These are phyloP conservation scores for Podarcis cretensis DNA, from an alignment of 2,113 vertebrate genomes.

Conservation along the genomic window DNA sequence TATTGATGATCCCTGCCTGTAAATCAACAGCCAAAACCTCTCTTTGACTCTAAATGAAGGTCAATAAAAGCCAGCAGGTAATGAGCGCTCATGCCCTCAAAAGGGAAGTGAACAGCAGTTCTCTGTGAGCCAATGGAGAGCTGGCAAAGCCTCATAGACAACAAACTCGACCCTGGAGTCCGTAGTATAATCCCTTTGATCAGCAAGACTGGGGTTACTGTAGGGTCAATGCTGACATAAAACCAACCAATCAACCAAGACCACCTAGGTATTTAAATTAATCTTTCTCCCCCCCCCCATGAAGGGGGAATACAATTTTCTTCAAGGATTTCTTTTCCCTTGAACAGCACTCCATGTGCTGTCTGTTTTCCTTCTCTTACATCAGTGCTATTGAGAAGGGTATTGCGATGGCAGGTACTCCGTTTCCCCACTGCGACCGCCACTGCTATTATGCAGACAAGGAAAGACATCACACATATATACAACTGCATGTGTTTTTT, in stretches of 20 bases:
- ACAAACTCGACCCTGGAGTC: constrained; percentile 47
- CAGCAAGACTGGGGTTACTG: constrained; percentile 70
- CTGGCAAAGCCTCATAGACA: constrained; percentile 33
- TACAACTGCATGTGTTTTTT: not conserved
- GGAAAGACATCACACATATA: constrained; percentile 21
- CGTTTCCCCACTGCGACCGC: not conserved
- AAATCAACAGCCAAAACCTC: constrained; percentile 4
- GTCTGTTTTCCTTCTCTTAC: constrained; percentile 23
- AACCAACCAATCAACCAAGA: constrained; percentile 65
- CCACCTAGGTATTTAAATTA: constrained; percentile 72
- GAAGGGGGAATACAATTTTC: constrained; percentile 36
- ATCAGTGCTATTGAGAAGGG: constrained; percentile 27
- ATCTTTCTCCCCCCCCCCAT: constrained; percentile 26
- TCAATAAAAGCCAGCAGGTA: constrained; percentile 28
- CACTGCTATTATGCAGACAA: not conserved
- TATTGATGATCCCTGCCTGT: not conserved
- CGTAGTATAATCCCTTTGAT: constrained; percentile 72
- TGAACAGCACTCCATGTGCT: not conserved
- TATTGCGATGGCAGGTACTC: constrained; percentile 40
- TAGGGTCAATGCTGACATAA: constrained; percentile 74
- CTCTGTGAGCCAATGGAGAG: constrained; percentile 13
- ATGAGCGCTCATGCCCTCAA: not conserved
- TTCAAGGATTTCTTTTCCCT: constrained; percentile 50
- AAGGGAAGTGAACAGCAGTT: constrained; percentile 23
- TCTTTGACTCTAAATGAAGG: constrained; percentile 1